A percentile compares a stretch with the other conserved stretches of the same genome.
phyloP scores from a whole-genome alignment of 2,888 invertebrate species.

The Torymus tubicola region DNA sequence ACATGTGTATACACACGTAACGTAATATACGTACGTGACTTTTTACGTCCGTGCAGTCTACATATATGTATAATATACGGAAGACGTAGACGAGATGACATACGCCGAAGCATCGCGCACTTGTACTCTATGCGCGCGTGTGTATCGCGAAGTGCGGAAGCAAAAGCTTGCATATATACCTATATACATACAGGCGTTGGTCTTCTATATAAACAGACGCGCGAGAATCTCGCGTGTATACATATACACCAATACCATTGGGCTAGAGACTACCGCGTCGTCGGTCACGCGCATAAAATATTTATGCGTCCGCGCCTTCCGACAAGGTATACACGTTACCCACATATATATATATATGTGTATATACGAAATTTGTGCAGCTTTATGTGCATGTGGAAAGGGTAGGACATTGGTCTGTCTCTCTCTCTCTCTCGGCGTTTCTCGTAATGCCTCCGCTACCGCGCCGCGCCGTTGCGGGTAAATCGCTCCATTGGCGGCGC shows the following conservation, averaged over 20 bases:
- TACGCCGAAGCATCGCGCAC: no score
- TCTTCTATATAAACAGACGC: no score
- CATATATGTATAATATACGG: background rate
- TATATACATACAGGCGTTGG: no score
- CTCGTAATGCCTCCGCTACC: background rate
- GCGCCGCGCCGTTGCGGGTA: background rate
- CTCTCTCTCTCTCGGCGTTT: no score
- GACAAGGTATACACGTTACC: background rate
- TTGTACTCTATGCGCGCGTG: no score
- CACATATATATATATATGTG: background rate
- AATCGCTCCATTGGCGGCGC: background rate
- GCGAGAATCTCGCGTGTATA: no score
- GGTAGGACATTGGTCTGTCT: background rate
- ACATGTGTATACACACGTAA: no score
- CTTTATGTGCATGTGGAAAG: background rate
- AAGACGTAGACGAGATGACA: background rate
- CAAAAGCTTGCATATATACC: no score
- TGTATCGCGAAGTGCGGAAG: no score
- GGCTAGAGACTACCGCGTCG: no score
- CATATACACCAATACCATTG: no score
- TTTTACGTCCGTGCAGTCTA: background rate
- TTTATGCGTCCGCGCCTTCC: conserved; percentile 41
- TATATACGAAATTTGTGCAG: conserved; percentile 6
- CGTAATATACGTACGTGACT: background rate
- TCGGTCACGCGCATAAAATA: conserved; percentile 55